phyloP scores from a whole-genome alignment of 2,888 invertebrate genomes.

The Heliconius charithonia region DNA sequence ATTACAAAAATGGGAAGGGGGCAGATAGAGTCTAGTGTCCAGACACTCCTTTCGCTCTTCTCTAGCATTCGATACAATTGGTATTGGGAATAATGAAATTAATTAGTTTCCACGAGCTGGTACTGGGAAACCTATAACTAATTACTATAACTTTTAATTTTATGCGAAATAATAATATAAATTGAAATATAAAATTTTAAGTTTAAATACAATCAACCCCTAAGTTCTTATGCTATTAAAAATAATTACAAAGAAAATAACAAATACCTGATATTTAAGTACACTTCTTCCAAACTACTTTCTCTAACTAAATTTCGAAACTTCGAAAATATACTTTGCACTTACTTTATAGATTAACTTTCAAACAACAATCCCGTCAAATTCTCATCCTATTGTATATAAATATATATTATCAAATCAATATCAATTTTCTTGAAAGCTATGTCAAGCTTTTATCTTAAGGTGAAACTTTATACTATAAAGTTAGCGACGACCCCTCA shows the following conservation, averaged over 20 bases:
- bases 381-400: not conserved
- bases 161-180: too few species aligned
- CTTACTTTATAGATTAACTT: conserved; percentile 13
- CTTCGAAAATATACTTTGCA: conserved; percentile 1
- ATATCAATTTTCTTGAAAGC: conserved; percentile 30
- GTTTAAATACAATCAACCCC: too few species aligned
- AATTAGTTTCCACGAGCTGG: too few species aligned
- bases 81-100: too few species aligned
- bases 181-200: not conserved
- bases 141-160: too few species aligned
- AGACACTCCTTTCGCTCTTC: too few species aligned
- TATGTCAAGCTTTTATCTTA: conserved; percentile 16
- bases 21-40: too few species aligned
- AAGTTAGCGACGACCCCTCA: not conserved
- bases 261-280: not conserved
- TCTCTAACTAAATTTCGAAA: conserved; percentile 10
- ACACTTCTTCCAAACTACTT: not conserved
- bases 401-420: conserved; percentile 25
- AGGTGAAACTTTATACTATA: conserved; percentile 27
- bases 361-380: conserved; percentile 2
- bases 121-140: too few species aligned
- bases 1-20: too few species aligned
- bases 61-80: too few species aligned
- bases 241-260: conserved; percentile 5
- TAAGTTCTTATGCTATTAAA: not conserved